These are phyloP conservation scores for Synanthedon vespiformis DNA, from an alignment of 2,888 invertebrate species.

Conservation along the genomic window DNA sequence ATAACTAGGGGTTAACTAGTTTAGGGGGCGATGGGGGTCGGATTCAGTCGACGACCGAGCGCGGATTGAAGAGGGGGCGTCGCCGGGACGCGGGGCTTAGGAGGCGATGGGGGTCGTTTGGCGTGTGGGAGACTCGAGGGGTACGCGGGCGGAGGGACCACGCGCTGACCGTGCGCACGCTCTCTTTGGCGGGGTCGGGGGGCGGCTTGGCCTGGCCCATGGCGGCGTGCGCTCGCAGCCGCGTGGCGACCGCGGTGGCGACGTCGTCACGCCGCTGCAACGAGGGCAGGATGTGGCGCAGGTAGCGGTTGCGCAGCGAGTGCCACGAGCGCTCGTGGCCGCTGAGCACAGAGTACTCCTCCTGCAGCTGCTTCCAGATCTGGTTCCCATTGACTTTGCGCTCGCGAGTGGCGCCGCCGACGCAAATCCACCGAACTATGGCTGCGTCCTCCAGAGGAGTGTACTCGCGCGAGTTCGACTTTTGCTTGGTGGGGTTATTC, in stretches of 20 bases:
- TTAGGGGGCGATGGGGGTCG: too few species aligned
- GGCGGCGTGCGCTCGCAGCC: slow-evolving; percentile 29
- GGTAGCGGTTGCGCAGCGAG: slow-evolving; percentile 57
- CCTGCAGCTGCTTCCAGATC: slow-evolving; percentile 40
- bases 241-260: slow-evolving; percentile 12
- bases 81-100: not conserved
- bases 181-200: not conserved
- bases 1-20: too few species aligned
- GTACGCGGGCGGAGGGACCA: slow-evolving; percentile 10
- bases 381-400: slow-evolving; percentile 45
- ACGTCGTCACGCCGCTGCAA: slow-evolving; percentile 13
- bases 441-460: slow-evolving; percentile 42
- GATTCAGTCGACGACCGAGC: not conserved
- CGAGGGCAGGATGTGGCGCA: slow-evolving; percentile 47
- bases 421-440: slow-evolving; percentile 38
- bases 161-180: slow-evolving; percentile 13
- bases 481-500: too few species aligned
- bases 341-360: slow-evolving; percentile 16
- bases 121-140: slow-evolving; percentile 1
- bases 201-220: slow-evolving; percentile 10
- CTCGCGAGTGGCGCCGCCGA: slow-evolving; percentile 20
- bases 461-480: slow-evolving; percentile 24
- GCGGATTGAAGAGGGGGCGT: not conserved
- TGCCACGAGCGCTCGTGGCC: slow-evolving; percentile 52
- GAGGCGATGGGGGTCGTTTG: not conserved